Evolutionary conservation across 2,113 vertebrate genomes (phyloP).

Genomic region (Paedocypris sp.): DNA sequence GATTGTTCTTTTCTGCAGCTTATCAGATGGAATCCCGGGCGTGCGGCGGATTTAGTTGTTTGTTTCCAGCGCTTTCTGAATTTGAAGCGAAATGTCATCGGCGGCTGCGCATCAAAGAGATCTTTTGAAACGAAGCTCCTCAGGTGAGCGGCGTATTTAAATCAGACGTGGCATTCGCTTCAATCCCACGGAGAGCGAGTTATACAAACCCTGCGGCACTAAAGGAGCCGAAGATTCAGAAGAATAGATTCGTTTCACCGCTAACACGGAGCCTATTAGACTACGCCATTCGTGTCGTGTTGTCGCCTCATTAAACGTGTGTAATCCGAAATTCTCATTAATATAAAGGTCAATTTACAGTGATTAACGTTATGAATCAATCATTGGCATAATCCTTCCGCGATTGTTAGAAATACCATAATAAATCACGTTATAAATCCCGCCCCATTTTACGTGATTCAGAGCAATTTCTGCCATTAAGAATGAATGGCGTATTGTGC

Average conservation of each 20-base stretch:
- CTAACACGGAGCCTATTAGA: too few relatives aligned
- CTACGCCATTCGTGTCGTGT: constrained; percentile 19
- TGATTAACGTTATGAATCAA: constrained; percentile 13
- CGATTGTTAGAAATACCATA: too few relatives aligned
- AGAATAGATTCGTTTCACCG: too few relatives aligned
- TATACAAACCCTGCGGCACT: constrained; percentile 27
- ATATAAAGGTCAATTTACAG: constrained; percentile 19
- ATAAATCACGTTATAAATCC: too few relatives aligned
- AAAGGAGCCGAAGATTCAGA: constrained; percentile 24
- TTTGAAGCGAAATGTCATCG: constrained; percentile 14
- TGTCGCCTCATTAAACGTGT: constrained; percentile 45
- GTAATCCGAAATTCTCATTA: constrained; percentile 44
- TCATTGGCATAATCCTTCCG: background rate
- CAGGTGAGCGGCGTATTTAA: constrained; percentile 36
- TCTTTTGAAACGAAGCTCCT: constrained; percentile 16
- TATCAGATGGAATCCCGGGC: background rate
- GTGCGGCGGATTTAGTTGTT: constrained; percentile 1
- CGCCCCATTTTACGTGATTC: too few relatives aligned
- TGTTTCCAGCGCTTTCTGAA: constrained; percentile 23
- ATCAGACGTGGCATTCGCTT: too few relatives aligned
- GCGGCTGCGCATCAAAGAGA: background rate
- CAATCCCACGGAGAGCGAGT: constrained; percentile 21
- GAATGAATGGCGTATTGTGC: too few relatives aligned
- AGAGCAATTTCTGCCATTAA: too few relatives aligned
- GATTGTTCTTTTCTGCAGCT: constrained; percentile 1